A percentile compares a stretch with the other conserved stretches of the same genome.
phyloP scores from a whole-genome alignment of 2,113 vertebrate genomes.

The Zapornia atra region DNA sequence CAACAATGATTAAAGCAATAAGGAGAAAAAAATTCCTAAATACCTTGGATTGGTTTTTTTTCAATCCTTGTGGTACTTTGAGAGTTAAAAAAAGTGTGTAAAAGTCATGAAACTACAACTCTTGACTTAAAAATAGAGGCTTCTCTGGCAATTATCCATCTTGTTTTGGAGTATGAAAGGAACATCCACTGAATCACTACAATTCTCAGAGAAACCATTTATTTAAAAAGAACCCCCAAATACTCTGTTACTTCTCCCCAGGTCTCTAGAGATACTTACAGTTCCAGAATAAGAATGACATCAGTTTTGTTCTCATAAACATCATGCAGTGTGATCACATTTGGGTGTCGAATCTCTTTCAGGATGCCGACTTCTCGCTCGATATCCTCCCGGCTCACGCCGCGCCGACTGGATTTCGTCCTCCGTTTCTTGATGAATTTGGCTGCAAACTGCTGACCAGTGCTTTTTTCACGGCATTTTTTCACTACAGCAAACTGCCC shows the following conservation, averaged over 20 bases:
- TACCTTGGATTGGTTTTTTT: background rate
- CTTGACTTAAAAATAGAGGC: background rate
- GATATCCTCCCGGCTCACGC: slow-evolving; percentile 92
- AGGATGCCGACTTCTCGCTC: slow-evolving; percentile 95
- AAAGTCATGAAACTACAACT: background rate
- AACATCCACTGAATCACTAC: background rate
- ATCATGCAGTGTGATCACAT: slow-evolving; percentile 92
- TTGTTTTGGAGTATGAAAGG: background rate
- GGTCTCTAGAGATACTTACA: slow-evolving; percentile 83
- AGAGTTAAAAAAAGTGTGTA: background rate
- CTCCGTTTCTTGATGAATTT: slow-evolving; percentile 97
- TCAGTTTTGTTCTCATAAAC: slow-evolving; percentile 96
- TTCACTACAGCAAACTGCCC: slow-evolving; percentile 96
- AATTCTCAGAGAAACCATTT: background rate
- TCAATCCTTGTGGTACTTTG: background rate
- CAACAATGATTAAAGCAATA: background rate
- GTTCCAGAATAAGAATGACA: slow-evolving; percentile 96
- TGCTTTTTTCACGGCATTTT: slow-evolving; percentile 89
- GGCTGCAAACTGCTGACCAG: slow-evolving; percentile 87
- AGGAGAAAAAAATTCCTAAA: background rate
- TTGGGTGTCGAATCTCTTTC: slow-evolving; percentile 93
- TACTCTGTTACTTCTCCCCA: background rate
- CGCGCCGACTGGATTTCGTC: slow-evolving; percentile 91
- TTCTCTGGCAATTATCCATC: background rate
- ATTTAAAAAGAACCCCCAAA: background rate